Evolutionary conservation across 2,797 vertebrate species (phyloP).

Genomic region (Etheostoma perlongum): DNA sequence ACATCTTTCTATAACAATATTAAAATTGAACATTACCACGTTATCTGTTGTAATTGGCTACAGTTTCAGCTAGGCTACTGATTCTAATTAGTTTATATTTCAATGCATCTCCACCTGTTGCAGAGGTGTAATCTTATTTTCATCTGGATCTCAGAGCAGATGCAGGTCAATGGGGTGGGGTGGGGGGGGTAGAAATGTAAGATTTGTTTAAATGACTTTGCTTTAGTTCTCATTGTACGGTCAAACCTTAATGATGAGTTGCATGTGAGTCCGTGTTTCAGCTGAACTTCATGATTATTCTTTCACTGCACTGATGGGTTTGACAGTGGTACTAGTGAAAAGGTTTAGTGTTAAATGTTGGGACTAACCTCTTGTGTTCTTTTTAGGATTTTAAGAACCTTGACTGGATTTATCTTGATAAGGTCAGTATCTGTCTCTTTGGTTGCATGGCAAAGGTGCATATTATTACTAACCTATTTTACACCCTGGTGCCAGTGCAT

Average conservation of each 20-base stretch:
- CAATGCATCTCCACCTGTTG: no score
- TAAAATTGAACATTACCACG: neutral
- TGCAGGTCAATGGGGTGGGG: neutral
- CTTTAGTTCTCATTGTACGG: neutral
- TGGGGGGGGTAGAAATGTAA: no score
- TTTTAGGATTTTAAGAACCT: conserved; percentile 7
- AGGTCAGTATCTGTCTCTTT: conserved; percentile 1
- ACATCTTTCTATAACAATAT: no score
- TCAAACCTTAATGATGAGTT: conserved; percentile 83
- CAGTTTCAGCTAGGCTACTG: neutral
- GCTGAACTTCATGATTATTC: conserved; percentile 81
- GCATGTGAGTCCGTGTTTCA: conserved; percentile 87
- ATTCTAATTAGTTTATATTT: no score
- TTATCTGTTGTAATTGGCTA: neutral
- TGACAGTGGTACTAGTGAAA: conserved; percentile 19
- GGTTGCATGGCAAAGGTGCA: neutral
- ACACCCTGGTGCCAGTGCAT: neutral
- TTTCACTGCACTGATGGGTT: conserved; percentile 81
- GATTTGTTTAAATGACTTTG: no score
- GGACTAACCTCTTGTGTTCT: neutral
- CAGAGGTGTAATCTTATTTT: neutral
- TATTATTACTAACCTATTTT: neutral
- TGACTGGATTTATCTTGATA: accelerated
- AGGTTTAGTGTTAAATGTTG: accelerated
- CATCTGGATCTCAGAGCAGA: neutral